Percentiles rank a stretch among this genome's conserved stretches.
Evolutionary conservation across 2,113 vertebrate genomes (phyloP).

Genomic region (Castor canadensis): DNA sequence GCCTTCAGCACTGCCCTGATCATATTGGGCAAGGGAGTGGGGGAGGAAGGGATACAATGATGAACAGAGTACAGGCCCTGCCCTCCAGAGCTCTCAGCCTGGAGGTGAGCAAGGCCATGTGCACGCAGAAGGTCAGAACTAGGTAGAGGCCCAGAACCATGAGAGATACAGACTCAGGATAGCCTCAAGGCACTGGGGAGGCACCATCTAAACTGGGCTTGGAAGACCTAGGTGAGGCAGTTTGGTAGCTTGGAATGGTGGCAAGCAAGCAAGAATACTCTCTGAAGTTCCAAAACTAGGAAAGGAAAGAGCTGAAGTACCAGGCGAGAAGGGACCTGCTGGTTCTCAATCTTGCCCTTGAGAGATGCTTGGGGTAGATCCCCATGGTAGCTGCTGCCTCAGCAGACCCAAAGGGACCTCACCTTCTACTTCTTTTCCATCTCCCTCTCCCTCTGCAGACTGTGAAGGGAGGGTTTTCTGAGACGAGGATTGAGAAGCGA

Average conservation of each 20-base stretch:
- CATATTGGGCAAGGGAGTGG: background rate
- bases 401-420: background rate
- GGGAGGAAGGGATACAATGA: background rate
- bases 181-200: background rate
- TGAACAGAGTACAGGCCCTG: background rate
- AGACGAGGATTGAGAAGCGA: slow-evolving; percentile 98
- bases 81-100: background rate
- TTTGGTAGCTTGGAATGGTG: background rate
- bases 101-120: background rate
- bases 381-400: background rate
- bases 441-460: slow-evolving; percentile 85
- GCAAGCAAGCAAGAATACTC: background rate
- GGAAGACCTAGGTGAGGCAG: background rate
- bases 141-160: background rate
- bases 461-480: slow-evolving; percentile 98
- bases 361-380: background rate
- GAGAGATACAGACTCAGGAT: background rate
- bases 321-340: background rate
- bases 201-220: background rate
- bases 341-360: background rate
- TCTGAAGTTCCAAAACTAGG: slow-evolving; percentile 9
- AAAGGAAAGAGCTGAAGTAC: background rate
- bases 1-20: slow-evolving; percentile 46
- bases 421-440: background rate
- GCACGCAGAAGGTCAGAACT: background rate